Percentiles rank a stretch among this genome's conserved stretches.
These are phyloP conservation scores for Sepiola atlantica DNA, from an alignment of 2,888 invertebrate species.

Conservation along the genomic window DNA sequence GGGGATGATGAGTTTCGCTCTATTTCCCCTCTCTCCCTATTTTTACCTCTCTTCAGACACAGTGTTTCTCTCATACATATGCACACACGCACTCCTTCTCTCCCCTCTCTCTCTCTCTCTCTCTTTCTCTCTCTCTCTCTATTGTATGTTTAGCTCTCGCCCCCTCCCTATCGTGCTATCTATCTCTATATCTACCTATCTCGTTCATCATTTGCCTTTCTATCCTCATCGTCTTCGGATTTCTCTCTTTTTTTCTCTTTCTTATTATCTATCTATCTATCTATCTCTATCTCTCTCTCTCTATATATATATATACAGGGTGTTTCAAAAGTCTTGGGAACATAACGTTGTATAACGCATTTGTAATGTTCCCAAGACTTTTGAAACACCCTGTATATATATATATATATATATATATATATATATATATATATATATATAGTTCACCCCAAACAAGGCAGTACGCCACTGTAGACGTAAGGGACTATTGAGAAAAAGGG, in stretches of 20 bases:
- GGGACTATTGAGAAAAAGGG: too few species aligned
- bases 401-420: too few species aligned
- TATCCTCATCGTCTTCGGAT: neutral
- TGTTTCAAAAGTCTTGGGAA: too few species aligned
- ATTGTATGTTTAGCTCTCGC: too few species aligned
- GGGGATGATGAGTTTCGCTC: too few species aligned
- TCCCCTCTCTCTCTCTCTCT: neutral
- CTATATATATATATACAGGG: neutral
- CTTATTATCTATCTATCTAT: neutral
- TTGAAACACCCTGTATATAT: too few species aligned
- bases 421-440: too few species aligned
- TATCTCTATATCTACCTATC: neutral
- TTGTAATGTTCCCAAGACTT: too few species aligned
- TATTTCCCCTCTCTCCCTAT: accelerated
- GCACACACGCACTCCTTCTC: accelerated
- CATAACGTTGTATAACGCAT: too few species aligned
- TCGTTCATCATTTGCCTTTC: too few species aligned
- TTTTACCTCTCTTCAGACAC: neutral
- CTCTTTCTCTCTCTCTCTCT: neutral
- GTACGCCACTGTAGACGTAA: too few species aligned
- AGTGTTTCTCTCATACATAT: neutral
- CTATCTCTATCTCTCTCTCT: neutral
- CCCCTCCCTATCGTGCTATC: neutral
- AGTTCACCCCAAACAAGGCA: too few species aligned
- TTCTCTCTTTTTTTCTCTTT: neutral